A percentile compares a stretch with the other conserved stretches of the same genome.
phyloP scores from a whole-genome alignment of 2,797 vertebrate genomes.

The Clarias fuscus region DNA sequence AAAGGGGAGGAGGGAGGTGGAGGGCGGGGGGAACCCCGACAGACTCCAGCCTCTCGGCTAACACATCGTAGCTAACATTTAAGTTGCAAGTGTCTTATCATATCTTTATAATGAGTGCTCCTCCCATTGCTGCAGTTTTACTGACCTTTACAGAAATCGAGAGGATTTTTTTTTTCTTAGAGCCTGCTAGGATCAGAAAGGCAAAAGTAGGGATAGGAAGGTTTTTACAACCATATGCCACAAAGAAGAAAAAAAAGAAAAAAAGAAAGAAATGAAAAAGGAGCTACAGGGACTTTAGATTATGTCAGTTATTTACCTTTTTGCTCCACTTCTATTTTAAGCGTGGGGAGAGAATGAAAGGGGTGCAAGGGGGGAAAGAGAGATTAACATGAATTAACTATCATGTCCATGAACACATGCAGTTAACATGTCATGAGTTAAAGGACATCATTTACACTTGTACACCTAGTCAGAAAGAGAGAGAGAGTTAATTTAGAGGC shows the following conservation, averaged over 20 bases:
- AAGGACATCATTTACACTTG: slow-evolving; percentile 81
- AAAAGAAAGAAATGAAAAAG: slow-evolving; percentile 76
- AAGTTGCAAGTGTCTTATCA: slow-evolving; percentile 76
- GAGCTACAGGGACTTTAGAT: slow-evolving; percentile 91
- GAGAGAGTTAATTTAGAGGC: slow-evolving; percentile 65
- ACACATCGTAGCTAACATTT: slow-evolving; percentile 82
- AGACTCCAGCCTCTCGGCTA: slow-evolving; percentile 79
- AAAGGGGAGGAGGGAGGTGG: slow-evolving; percentile 74
- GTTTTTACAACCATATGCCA: slow-evolving; percentile 96
- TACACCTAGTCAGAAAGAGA: slow-evolving; percentile 79
- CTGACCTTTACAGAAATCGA: slow-evolving; percentile 83
- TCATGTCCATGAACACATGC: slow-evolving; percentile 90
- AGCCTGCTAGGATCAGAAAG: slow-evolving; percentile 82
- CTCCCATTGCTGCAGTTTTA: slow-evolving; percentile 75
- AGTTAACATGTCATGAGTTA: slow-evolving; percentile 89
- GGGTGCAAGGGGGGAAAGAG: slow-evolving; percentile 94
- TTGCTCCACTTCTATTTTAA: slow-evolving; percentile 99
- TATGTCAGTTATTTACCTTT: slow-evolving; percentile 99
- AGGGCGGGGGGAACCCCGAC: slow-evolving; percentile 67
- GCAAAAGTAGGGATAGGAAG: slow-evolving; percentile 84
- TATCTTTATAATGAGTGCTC: slow-evolving; percentile 66
- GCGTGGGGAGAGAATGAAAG: slow-evolving; percentile 99
- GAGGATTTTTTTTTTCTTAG: slow-evolving; percentile 70
- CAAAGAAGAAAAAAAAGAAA: slow-evolving; percentile 62
- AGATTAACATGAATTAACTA: slow-evolving; percentile 99